A percentile compares a stretch with the other conserved stretches of the same genome.
These are phyloP conservation scores for Philopotamus ludificatus DNA, from an alignment of 1,140 invertebrate genomes.

Conservation along the genomic window DNA sequence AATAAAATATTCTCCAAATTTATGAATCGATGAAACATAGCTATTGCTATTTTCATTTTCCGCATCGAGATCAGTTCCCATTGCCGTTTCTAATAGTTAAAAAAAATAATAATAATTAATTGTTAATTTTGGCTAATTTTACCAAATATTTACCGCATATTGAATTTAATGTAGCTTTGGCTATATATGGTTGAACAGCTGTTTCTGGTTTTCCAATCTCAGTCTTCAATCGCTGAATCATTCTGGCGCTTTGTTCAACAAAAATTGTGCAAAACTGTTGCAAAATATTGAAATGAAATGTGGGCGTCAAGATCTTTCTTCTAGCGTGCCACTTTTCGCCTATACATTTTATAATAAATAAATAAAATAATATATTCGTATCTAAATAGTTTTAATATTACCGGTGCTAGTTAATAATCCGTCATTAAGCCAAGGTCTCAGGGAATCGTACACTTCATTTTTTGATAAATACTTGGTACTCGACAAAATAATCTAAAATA, in stretches of 20 bases:
- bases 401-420: constrained; percentile 60
- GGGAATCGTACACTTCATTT: constrained; percentile 58
- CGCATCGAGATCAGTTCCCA: constrained; percentile 48
- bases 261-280: constrained; percentile 68
- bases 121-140: neutral
- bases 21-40: constrained; percentile 49
- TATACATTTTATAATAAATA: constrained; percentile 42
- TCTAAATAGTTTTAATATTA: too few relatives aligned
- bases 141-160: constrained; percentile 15
- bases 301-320: constrained; percentile 82
- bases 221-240: constrained; percentile 32
- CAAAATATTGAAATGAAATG: constrained; percentile 88
- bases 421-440: constrained; percentile 58
- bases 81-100: constrained; percentile 42
- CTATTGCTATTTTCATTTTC: constrained; percentile 35
- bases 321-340: constrained; percentile 77
- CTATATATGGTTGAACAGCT: neutral
- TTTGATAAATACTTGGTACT: constrained; percentile 62
- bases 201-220: neutral
- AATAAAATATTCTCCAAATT: constrained; percentile 46
- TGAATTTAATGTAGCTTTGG: neutral
- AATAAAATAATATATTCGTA: neutral
- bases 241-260: constrained; percentile 51
- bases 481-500: constrained; percentile 54
- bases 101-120: neutral